These are phyloP conservation scores for Drosophila suboccidentalis DNA, from an alignment of 2,888 invertebrate genomes.

Conservation along the genomic window DNA sequence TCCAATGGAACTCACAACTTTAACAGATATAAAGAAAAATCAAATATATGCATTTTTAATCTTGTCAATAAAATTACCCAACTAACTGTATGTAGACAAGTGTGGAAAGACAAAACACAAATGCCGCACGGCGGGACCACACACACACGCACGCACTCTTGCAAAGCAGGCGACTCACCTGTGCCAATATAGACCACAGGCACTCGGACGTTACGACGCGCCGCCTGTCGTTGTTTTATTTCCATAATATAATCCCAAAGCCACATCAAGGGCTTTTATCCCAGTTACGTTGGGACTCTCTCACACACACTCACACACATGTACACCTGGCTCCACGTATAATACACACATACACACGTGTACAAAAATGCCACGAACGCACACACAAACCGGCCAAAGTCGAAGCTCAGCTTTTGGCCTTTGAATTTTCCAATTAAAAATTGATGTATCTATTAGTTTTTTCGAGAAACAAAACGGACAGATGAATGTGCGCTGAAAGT, in stretches of 20 bases:
- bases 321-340: conserved; percentile 33
- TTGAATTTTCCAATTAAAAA: conserved; percentile 26
- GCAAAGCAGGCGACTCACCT: conserved; percentile 70
- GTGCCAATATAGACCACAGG: conserved; percentile 75
- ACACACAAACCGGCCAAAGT: conserved; percentile 47
- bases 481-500: conserved; percentile 23
- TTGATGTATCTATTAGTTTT: conserved; percentile 11
- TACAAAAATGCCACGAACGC: conserved; percentile 66
- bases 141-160: not conserved
- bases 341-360: conserved; percentile 61
- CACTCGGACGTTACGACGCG: conserved; percentile 66
- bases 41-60: too few species aligned
- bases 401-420: conserved; percentile 49
- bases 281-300: conserved; percentile 18
- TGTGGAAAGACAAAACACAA: conserved; percentile 41
- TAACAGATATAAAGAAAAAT: too few species aligned
- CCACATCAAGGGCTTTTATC: conserved; percentile 69
- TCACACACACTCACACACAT: conserved; percentile 17
- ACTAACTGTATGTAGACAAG: conserved; percentile 18
- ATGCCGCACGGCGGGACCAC: conserved; percentile 4
- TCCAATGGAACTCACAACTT: too few species aligned
- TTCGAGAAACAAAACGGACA: conserved; percentile 2
- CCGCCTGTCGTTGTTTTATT: conserved; percentile 67
- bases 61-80: not conserved
- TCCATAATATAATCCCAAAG: conserved; percentile 81